phyloP scores from a whole-genome alignment of 2,797 vertebrate genomes.

The Holocentrus rufus region DNA sequence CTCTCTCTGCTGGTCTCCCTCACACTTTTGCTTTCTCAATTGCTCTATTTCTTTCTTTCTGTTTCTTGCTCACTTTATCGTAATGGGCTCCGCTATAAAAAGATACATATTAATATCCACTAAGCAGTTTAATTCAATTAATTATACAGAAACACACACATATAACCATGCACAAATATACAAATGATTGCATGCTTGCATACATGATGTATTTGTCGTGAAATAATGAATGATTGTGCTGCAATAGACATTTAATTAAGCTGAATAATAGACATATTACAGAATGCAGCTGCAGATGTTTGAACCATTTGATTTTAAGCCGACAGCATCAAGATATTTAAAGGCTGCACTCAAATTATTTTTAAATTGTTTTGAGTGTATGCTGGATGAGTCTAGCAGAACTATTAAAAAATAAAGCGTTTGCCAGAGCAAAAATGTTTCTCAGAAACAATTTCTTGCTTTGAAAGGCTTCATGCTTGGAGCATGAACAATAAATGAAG shows the following conservation, averaged over 20 bases:
- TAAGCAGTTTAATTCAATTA: conserved; percentile 33
- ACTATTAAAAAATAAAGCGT: conserved; percentile 52
- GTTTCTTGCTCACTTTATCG: conserved; percentile 10
- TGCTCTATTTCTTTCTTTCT: conserved; percentile 4
- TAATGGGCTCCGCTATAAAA: background rate
- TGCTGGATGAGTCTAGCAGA: conserved; percentile 44
- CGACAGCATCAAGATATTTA: conserved; percentile 50
- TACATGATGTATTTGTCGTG: conserved; percentile 4
- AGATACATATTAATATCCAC: background rate
- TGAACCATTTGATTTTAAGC: conserved; percentile 29
- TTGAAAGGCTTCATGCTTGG: conserved; percentile 74
- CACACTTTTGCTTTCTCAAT: conserved; percentile 4
- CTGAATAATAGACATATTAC: conserved; percentile 13
- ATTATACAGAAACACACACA: background rate
- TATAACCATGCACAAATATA: conserved; percentile 6
- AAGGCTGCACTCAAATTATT: conserved; percentile 18
- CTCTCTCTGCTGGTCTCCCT: background rate
- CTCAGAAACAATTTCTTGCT: conserved; percentile 64
- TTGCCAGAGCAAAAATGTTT: conserved; percentile 45
- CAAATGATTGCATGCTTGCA: background rate
- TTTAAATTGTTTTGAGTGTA: conserved; percentile 38
- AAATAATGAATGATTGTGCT: conserved; percentile 14
- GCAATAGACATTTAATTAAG: conserved; percentile 21
- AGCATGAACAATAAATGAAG: conserved; percentile 72
- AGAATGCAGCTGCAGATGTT: conserved; percentile 1